phyloP scores from a whole-genome alignment of 2,113 vertebrate genomes.

The Bubo blakistoni region DNA sequence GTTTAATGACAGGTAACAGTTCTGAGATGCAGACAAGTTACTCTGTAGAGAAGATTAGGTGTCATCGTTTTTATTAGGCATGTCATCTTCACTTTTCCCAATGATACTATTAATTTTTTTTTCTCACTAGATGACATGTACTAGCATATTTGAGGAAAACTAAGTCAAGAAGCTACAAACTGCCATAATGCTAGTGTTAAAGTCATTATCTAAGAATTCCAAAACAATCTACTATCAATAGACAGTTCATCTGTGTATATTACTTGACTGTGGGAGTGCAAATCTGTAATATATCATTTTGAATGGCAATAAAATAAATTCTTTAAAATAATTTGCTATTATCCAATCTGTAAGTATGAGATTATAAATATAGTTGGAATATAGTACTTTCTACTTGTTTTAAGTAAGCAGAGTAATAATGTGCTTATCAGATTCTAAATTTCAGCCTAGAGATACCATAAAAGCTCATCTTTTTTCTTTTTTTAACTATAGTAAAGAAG shows the following conservation, averaged over 20 bases:
- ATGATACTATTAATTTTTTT: background rate
- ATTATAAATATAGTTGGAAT: background rate
- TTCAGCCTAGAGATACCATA: background rate
- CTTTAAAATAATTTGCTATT: background rate
- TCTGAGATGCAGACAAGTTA: background rate
- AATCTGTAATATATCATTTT: background rate
- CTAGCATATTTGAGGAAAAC: background rate
- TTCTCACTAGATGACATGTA: background rate
- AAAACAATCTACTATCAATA: background rate
- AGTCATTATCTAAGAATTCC: background rate
- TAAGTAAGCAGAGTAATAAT: background rate
- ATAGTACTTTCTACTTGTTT: background rate
- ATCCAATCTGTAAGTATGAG: background rate
- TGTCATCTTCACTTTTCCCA: background rate
- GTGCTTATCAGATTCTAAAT: background rate
- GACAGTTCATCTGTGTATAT: background rate
- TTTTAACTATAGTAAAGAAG: background rate
- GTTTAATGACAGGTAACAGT: background rate
- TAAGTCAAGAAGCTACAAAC: background rate
- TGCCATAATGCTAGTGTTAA: background rate
- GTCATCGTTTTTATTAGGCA: background rate
- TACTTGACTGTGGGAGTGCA: background rate
- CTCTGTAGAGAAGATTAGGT: background rate
- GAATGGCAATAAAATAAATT: background rate
- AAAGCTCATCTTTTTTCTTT: background rate